Base-by-base conservation (phyloP, 2,797 vertebrate species). In the Gallirallus australis region DNA sequence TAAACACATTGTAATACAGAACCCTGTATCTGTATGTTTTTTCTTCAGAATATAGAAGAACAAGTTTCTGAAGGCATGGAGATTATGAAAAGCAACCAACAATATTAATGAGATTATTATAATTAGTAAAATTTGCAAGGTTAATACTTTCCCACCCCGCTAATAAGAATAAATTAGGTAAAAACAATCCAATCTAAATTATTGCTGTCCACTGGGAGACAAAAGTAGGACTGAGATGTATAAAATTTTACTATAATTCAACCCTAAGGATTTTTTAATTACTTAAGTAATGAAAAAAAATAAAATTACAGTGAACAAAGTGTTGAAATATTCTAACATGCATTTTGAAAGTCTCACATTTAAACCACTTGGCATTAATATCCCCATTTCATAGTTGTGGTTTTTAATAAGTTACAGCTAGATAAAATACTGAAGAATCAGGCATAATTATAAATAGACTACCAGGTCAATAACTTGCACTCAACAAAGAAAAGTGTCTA, bases 241-340 rank as follows among this genome's bases (percentile, higher is more conserved):
- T 94, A 96, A 97, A 97, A 90, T 93, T 96, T 97, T 96, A 94
- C 90, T 95, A 70, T 94, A 97, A 97, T 96, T 96, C 90, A 97
- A 91, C 94, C 92, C 91, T 94, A 97, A 93, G 90, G 94, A 97
- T 86, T 96, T 96, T 88, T 97, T 92, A 97, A 97, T 97, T 97
- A 96, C 83, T 82, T 90, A 87, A 95, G 89, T 96, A 97, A 97
- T 91, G 77, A 96, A 97, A 93, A 98, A 97, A 87, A 83, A 76
- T 93, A 96, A 96, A 98, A 95, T 96, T 95, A 97, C 89, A 83
- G 35, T 95, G 82, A 94, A 95, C 35, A 47, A 90, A 75, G 39
- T 84, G 48, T 90, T 94, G 89, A 92, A 84, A 94, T 97, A 94
- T 54, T 92, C 82, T 94, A 93, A 94, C 86, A 94, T 64, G 80